Evolutionary conservation across 2,797 vertebrate species (phyloP).

Genomic region (Momotus momota): DNA sequence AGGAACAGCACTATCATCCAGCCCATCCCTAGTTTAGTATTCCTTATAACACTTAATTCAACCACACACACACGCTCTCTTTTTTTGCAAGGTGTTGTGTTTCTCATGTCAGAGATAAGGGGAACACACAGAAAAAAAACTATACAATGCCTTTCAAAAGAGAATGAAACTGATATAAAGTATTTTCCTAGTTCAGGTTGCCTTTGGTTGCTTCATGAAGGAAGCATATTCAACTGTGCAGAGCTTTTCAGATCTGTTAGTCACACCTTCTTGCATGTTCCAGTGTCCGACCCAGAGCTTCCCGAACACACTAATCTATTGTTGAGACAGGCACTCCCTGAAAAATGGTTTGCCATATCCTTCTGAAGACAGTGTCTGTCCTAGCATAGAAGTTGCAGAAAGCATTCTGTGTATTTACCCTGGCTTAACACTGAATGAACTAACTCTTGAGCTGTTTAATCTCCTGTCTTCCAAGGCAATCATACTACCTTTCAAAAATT

Average conservation of each 20-base stretch:
- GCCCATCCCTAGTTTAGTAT: not conserved
- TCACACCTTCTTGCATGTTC: not conserved
- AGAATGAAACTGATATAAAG: not conserved
- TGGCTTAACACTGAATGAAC: not conserved
- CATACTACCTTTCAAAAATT: not conserved
- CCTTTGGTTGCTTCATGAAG: not conserved
- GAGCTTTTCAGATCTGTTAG: not conserved
- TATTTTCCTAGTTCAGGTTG: not conserved
- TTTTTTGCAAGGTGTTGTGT: not conserved
- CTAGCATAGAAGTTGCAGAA: not conserved
- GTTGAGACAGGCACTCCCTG: not conserved
- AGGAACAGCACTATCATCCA: not conserved
- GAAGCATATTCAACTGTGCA: accelerated
- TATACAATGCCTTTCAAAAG: not conserved
- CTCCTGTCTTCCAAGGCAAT: not conserved
- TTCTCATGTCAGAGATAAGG: not conserved
- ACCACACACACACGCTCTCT: not conserved
- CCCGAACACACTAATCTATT: not conserved
- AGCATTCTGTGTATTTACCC: not conserved
- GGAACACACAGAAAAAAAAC: not conserved
- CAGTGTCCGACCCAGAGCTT: not conserved
- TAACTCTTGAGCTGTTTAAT: not conserved
- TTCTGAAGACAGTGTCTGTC: not conserved
- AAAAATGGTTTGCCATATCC: not conserved
- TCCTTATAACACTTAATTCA: not conserved